phyloP scores from a whole-genome alignment of 2,113 vertebrate species.

The Gymnobelideus leadbeateri region DNA sequence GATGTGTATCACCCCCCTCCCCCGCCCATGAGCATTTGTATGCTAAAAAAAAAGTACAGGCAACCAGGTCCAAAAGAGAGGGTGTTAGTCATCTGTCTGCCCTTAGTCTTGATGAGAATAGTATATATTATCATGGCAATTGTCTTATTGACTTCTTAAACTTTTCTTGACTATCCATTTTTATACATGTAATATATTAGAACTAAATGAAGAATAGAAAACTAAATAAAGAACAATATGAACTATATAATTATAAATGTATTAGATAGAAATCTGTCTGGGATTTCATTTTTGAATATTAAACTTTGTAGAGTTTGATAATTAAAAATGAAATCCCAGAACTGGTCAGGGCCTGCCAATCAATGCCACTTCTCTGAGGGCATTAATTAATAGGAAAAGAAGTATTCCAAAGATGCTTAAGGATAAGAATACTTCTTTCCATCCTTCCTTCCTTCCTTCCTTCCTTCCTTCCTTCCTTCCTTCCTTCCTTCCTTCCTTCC shows the following conservation, averaged over 20 bases:
- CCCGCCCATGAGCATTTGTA: constrained; percentile 27
- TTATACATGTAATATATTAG: constrained; percentile 42
- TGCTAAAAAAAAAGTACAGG: constrained; percentile 10
- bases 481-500: too few relatives aligned
- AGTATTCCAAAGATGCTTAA: constrained; percentile 36
- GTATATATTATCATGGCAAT: background rate
- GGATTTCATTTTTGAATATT: too few relatives aligned
- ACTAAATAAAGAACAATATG: background rate
- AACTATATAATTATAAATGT: background rate
- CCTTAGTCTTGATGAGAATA: constrained; percentile 17
- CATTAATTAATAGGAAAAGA: constrained; percentile 37
- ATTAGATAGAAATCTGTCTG: too few relatives aligned
- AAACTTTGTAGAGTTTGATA: constrained; percentile 57
- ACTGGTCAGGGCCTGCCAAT: constrained; percentile 41
- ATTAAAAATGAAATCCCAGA: constrained; percentile 17
- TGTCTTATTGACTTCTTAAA: constrained; percentile 24
- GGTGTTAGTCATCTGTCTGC: constrained; percentile 34
- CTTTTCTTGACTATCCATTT: constrained; percentile 53
- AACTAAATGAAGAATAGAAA: background rate
- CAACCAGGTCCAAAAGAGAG: constrained; percentile 24
- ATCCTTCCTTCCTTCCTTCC: constrained; percentile 33
- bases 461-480: constrained; percentile 54
- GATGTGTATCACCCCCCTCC: constrained; percentile 40
- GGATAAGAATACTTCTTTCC: background rate
- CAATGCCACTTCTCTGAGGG: constrained; percentile 42